Percentiles rank a stretch among this genome's conserved stretches.
phyloP scores from a whole-genome alignment of 37 sponge, comb jelly and placozoan genomes.

The Amphimedon queenslandica region DNA sequence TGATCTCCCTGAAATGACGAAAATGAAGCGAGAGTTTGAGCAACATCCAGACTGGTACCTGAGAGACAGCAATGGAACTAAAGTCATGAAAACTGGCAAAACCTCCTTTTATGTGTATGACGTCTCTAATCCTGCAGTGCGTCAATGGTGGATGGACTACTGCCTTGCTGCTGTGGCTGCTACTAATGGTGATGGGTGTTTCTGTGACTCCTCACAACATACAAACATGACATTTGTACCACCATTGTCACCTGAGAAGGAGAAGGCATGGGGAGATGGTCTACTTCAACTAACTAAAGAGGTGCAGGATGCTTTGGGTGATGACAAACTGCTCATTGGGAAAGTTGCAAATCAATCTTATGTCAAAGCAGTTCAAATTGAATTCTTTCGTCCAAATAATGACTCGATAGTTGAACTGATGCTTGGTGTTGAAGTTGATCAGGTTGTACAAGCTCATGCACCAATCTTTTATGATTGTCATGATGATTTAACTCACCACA shows the following conservation, averaged over 20 bases:
- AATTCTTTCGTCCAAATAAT: slow-evolving; percentile 34
- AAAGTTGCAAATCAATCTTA: slow-evolving; percentile 25
- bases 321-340: too few species aligned
- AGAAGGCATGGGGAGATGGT: too few species aligned
- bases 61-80: too few species aligned
- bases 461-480: neutral
- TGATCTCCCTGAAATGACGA: slow-evolving; percentile 28
- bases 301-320: slow-evolving; percentile 25
- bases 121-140: slow-evolving; percentile 15
- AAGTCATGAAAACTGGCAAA: too few species aligned
- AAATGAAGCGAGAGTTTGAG: slow-evolving; percentile 27
- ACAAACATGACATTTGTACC: neutral
- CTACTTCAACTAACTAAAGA: too few species aligned
- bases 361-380: too few species aligned
- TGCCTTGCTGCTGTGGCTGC: slow-evolving; percentile 33
- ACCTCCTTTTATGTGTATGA: slow-evolving; percentile 6
- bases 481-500: slow-evolving; percentile 24
- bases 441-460: slow-evolving; percentile 45
- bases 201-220: slow-evolving; percentile 41
- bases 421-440: slow-evolving; percentile 5
- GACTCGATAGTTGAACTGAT: slow-evolving; percentile 17
- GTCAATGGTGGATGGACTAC: slow-evolving; percentile 23
- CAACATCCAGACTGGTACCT: too few species aligned
- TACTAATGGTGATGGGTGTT: slow-evolving; percentile 46
- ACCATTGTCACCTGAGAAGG: too few species aligned